phyloP scores from a whole-genome alignment of 1,140 invertebrate species.

The Lepidotrigona ventralis region DNA sequence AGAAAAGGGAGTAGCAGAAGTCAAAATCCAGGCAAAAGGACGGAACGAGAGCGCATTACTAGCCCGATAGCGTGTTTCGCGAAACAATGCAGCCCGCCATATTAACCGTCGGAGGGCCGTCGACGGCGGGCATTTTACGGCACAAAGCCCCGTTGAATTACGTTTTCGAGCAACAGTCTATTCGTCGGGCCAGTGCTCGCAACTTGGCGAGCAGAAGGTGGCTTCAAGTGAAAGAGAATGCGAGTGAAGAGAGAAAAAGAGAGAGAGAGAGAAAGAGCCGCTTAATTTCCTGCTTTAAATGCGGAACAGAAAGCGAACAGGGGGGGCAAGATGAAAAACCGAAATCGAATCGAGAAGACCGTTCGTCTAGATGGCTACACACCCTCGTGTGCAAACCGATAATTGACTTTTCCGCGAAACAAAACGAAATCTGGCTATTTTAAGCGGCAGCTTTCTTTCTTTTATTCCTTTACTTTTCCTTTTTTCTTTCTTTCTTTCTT shows the following conservation, averaged over 20 bases:
- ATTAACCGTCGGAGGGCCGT: not conserved
- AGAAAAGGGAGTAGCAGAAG: not conserved
- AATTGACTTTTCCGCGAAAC: slow-evolving; percentile 7
- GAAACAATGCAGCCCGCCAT: slow-evolving; percentile 23
- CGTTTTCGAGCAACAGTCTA: slow-evolving; percentile 50
- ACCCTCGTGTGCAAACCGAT: not conserved
- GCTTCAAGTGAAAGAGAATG: not conserved
- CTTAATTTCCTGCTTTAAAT: slow-evolving; percentile 65
- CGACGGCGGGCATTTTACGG: slow-evolving; percentile 10
- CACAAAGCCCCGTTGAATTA: slow-evolving; percentile 55
- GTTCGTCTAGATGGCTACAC: slow-evolving; percentile 9
- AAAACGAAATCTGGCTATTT: not conserved
- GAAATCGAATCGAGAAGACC: slow-evolving; percentile 51
- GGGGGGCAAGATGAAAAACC: slow-evolving; percentile 53
- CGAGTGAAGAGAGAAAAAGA: not conserved
- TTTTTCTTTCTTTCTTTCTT: not conserved
- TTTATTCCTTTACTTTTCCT: too few species aligned
- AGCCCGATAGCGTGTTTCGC: slow-evolving; percentile 19
- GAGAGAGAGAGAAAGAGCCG: slow-evolving; percentile 5
- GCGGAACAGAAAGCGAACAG: slow-evolving; percentile 50
- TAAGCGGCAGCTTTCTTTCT: not conserved
- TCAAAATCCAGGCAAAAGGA: not conserved
- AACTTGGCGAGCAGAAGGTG: slow-evolving; percentile 12
- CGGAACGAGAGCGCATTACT: not conserved
- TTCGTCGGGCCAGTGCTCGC: not conserved